phyloP scores from a whole-genome alignment of 2,888 invertebrate species.

The Cylloceria caligata region DNA sequence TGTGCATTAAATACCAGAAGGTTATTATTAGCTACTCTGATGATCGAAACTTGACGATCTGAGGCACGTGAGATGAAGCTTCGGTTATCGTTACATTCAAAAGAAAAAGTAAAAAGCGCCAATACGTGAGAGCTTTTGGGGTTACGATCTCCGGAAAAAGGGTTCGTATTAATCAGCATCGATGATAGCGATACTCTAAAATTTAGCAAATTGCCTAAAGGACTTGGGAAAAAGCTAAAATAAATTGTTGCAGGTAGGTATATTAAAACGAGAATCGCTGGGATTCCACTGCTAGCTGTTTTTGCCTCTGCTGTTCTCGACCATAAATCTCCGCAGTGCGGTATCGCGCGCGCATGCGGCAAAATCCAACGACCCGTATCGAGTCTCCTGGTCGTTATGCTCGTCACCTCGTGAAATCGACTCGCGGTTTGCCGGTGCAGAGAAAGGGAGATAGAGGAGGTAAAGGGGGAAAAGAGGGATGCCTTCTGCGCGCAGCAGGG shows the following conservation, averaged over 20 bases:
- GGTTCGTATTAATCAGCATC: background rate
- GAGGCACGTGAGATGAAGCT: slow-evolving; percentile 63
- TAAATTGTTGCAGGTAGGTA: slow-evolving; percentile 52
- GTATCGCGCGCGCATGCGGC: slow-evolving; percentile 67
- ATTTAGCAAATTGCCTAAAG: slow-evolving; percentile 28
- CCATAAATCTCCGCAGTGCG: slow-evolving; percentile 69
- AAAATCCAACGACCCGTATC: slow-evolving; percentile 69
- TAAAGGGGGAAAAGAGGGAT: slow-evolving; percentile 58
- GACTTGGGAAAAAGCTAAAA: slow-evolving; percentile 15
- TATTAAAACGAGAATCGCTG: slow-evolving; percentile 61
- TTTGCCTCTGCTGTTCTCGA: slow-evolving; percentile 56
- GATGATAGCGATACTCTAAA: background rate
- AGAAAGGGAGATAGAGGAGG: slow-evolving; percentile 60
- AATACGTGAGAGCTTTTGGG: background rate
- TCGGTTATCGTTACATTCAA: too few relatives aligned
- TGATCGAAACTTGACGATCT: slow-evolving; percentile 79
- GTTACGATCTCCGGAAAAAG: background rate
- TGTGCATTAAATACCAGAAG: slow-evolving; percentile 81
- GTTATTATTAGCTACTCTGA: slow-evolving; percentile 82
- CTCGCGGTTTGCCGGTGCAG: slow-evolving; percentile 72
- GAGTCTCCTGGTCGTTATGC: slow-evolving; percentile 70
- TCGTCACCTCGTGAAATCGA: slow-evolving; percentile 71
- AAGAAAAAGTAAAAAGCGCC: slow-evolving; percentile 51
- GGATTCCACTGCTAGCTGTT: slow-evolving; percentile 52
- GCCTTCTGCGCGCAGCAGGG: slow-evolving; percentile 60